A percentile compares a stretch with the other conserved stretches of the same genome.
phyloP scores from a whole-genome alignment of 2,113 vertebrate species.

The Sylvia atricapilla region DNA sequence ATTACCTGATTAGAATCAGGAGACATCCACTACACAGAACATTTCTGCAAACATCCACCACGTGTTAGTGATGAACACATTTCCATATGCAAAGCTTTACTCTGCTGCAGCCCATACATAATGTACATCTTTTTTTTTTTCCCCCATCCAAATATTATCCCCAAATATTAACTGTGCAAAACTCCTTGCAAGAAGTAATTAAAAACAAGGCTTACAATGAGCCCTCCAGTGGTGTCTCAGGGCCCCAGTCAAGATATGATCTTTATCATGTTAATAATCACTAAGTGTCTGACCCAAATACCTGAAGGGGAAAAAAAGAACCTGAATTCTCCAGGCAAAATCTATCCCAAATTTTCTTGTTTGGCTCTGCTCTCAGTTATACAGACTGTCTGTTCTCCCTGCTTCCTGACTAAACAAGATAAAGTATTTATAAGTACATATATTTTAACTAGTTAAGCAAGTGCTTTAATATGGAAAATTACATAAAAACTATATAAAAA shows the following conservation, averaged over 20 bases:
- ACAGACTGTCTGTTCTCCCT: not conserved
- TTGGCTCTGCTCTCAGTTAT: not conserved
- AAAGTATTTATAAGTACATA: not conserved
- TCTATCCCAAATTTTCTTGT: not conserved
- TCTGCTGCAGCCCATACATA: constrained; percentile 19
- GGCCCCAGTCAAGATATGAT: not conserved
- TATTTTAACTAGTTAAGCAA: not conserved
- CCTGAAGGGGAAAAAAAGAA: not conserved
- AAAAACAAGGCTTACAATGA: not conserved
- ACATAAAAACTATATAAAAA: not conserved
- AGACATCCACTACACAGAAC: not conserved
- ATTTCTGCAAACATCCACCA: constrained; percentile 3
- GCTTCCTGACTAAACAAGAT: not conserved
- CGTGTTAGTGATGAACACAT: not conserved
- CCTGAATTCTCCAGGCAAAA: not conserved
- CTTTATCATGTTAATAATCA: not conserved
- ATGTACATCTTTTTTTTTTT: not conserved
- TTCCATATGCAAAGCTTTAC: constrained; percentile 30
- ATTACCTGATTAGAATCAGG: constrained; percentile 13
- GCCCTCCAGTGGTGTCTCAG: not conserved
- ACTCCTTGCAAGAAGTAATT: not conserved
- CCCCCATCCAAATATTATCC: constrained; percentile 10
- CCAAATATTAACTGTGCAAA: not conserved
- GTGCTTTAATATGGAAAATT: not conserved
- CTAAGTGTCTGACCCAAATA: not conserved